Evolutionary conservation across 2,113 vertebrate species (phyloP).

Genomic region (Sus scrofa): T2T-Sscrofa CM000823.6:37815001-37815500

Average conservation of each 20-base stretch:
- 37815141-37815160: not conserved
- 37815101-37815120: not conserved
- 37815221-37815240: not conserved
- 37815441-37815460: conserved; percentile 22
- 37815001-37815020: too few species aligned
- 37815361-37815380: not conserved
- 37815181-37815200: not conserved
- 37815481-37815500: not conserved
- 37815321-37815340: not conserved
- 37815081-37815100: not conserved
- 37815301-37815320: not conserved
- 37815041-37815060: too few species aligned
- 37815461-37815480: not conserved
- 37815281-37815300: not conserved
- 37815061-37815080: too few species aligned
- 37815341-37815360: not conserved
- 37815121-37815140: not conserved
- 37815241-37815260: not conserved
- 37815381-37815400: not conserved
- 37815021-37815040: too few species aligned
- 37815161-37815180: not conserved
- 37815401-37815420: not conserved
- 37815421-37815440: not conserved
- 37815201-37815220: not conserved
- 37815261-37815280: not conserved